Percentiles rank a stretch among this genome's conserved stretches.
Conservation (phyloP, 2,113 vertebrate species). For the Python bivittatus region DNA sequence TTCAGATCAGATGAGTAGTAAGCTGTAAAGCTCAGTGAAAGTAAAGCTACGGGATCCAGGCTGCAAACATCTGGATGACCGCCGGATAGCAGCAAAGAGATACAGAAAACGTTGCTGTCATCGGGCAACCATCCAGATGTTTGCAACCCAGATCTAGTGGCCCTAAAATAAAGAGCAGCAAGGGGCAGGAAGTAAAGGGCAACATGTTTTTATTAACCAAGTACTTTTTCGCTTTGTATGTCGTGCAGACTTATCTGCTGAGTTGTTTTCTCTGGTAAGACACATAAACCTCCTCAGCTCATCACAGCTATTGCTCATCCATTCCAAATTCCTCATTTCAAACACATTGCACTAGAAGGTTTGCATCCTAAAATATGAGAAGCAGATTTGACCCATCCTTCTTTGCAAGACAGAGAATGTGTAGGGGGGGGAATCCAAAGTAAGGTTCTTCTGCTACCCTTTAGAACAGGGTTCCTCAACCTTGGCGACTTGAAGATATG, state of each 20-base stretch:
- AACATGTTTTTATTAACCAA: neutral
- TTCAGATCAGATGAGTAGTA: neutral
- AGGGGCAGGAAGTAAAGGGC: neutral
- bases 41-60: neutral
- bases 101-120: neutral
- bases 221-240: neutral
- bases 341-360: neutral
- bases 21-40: neutral
- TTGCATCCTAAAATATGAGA: neutral
- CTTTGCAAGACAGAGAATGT: neutral
- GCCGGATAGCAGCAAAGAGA: neutral
- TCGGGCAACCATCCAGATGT: neutral
- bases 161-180: neutral
- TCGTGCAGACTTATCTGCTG: neutral
- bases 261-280: neutral
- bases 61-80: neutral
- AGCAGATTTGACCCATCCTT: neutral
- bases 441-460: neutral
- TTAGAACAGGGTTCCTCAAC: too few relatives aligned
- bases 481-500: too few relatives aligned
- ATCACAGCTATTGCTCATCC: neutral
- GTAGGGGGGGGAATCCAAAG: neutral
- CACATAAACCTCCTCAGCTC: neutral
- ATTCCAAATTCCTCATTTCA: neutral
- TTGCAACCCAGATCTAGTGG: neutral